Conservation (phyloP, 2,113 vertebrate genomes). For the pig (Sus scrofa) region T2T-Sscrofa CM000827.6:77769001-77769500, state of each 20-base stretch:
- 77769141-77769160: constrained; percentile 49
- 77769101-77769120: background rate
- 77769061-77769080: background rate
- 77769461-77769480: background rate
- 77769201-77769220: background rate
- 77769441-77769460: background rate
- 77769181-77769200: constrained; percentile 34
- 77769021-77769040: background rate
- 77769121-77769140: background rate
- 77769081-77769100: background rate
- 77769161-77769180: constrained; percentile 32
- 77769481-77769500: background rate
- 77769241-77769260: constrained; percentile 39
- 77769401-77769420: background rate
- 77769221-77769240: background rate
- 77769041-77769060: background rate
- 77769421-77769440: background rate
- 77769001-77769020: background rate
- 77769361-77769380: background rate
- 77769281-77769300: constrained; percentile 27
- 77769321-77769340: constrained; percentile 13
- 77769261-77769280: background rate
- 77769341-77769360: background rate
- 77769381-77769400: background rate
- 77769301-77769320: background rate